Evolutionary conservation across 2,888 invertebrate species (phyloP).

Genomic region (Temnothorax unifasciatus): DNA sequence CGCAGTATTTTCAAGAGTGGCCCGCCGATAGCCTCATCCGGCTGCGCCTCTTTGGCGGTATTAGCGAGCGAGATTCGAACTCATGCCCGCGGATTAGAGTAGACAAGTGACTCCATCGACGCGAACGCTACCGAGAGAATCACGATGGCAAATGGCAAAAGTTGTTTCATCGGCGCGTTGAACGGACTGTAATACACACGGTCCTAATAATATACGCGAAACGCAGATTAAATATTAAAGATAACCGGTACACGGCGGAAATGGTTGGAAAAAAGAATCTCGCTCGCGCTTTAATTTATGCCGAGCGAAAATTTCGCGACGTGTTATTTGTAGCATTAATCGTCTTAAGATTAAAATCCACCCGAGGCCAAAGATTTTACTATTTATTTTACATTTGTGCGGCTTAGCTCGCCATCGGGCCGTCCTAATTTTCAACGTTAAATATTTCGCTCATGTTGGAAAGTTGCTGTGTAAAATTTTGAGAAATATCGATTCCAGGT

Average conservation of each 20-base stretch:
- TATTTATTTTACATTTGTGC: background rate
- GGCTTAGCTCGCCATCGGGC: background rate
- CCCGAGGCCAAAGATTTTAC: background rate
- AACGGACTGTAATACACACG: background rate
- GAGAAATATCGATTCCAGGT: background rate
- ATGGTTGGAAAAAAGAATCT: background rate
- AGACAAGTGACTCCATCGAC: conserved; percentile 41
- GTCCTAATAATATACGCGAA: background rate
- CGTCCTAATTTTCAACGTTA: background rate
- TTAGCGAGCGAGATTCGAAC: conserved; percentile 61
- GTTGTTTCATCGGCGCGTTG: conserved; percentile 1
- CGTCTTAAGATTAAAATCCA: conserved; percentile 26
- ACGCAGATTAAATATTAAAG: conserved; percentile 17
- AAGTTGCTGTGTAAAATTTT: background rate
- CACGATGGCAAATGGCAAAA: conserved; percentile 16
- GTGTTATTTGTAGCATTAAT: conserved; percentile 3
- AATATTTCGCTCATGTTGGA: background rate
- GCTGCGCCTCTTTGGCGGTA: conserved; percentile 41
- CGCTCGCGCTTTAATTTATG: background rate
- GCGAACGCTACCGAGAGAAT: conserved; percentile 21
- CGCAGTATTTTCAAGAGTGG: conserved; percentile 53
- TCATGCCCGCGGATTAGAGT: conserved; percentile 61
- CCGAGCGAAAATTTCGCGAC: background rate
- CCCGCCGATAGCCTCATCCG: conserved; percentile 47
- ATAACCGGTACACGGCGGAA: background rate